These are phyloP conservation scores for Diorhabda sublineata DNA, from an alignment of 1,140 invertebrate genomes.

Conservation along the genomic window DNA sequence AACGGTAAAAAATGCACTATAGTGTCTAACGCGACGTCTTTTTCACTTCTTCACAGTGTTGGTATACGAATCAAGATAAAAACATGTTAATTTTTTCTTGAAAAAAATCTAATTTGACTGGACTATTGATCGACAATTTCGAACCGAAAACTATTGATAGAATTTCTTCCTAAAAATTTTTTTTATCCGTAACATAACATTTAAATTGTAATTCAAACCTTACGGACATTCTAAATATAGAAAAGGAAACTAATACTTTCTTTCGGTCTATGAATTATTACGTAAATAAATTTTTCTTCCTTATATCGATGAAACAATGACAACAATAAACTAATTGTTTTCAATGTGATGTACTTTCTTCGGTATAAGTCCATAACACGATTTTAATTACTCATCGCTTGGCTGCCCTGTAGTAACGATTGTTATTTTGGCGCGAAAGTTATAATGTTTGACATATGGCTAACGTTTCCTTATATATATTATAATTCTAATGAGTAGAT, in stretches of 20 bases:
- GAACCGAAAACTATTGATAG: too few species aligned
- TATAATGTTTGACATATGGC: background rate
- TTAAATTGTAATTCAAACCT: too few species aligned
- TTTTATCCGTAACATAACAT: too few species aligned
- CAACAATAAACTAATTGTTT: background rate
- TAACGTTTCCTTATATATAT: background rate
- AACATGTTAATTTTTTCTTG: too few species aligned
- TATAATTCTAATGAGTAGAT: background rate
- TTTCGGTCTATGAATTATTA: background rate
- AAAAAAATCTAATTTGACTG: too few species aligned
- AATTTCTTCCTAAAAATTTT: too few species aligned
- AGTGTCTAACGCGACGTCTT: too few species aligned
- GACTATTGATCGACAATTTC: too few species aligned
- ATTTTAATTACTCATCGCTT: background rate
- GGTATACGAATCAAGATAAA: too few species aligned
- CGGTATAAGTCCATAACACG: background rate
- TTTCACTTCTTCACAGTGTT: too few species aligned
- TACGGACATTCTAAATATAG: too few species aligned
- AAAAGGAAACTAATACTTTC: background rate
- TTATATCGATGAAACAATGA: background rate
- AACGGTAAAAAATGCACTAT: too few species aligned
- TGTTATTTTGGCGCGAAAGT: slow-evolving; percentile 1
- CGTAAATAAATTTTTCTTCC: background rate
- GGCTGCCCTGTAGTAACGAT: background rate
- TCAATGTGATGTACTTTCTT: background rate